These are phyloP conservation scores for Cancer borealis DNA, from an alignment of 2,888 invertebrate species.

Conservation along the genomic window DNA sequence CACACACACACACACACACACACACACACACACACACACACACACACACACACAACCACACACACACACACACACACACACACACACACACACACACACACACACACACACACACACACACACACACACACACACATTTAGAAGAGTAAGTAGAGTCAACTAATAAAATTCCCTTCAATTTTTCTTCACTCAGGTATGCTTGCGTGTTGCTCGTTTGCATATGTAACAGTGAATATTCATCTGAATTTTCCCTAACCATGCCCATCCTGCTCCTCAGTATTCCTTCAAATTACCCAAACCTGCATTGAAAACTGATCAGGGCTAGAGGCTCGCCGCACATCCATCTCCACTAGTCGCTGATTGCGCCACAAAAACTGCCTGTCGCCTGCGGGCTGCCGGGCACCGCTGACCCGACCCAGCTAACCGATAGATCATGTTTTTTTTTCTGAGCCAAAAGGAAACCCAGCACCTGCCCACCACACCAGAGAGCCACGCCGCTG, in stretches of 20 bases:
- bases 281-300: slow-evolving; percentile 24
- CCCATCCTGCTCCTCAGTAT: neutral
- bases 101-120: no score
- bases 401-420: slow-evolving; percentile 11
- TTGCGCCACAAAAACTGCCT: slow-evolving; percentile 24
- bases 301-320: slow-evolving; percentile 29
- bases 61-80: no score
- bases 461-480: neutral
- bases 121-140: neutral
- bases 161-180: neutral
- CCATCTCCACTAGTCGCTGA: slow-evolving; percentile 36
- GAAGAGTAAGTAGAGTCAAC: neutral
- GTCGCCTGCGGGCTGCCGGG: slow-evolving; percentile 1
- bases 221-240: neutral
- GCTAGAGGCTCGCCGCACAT: slow-evolving; percentile 6
- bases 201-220: neutral
- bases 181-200: neutral
- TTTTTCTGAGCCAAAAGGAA: neutral
- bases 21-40: no score
- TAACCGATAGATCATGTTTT: neutral
- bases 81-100: no score
- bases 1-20: neutral
- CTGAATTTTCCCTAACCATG: neutral
- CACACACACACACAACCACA: no score
- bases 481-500: slow-evolving; percentile 17